Conservation (phyloP, 2,797 vertebrate genomes). For the Eidolon dupreanum region DNA sequence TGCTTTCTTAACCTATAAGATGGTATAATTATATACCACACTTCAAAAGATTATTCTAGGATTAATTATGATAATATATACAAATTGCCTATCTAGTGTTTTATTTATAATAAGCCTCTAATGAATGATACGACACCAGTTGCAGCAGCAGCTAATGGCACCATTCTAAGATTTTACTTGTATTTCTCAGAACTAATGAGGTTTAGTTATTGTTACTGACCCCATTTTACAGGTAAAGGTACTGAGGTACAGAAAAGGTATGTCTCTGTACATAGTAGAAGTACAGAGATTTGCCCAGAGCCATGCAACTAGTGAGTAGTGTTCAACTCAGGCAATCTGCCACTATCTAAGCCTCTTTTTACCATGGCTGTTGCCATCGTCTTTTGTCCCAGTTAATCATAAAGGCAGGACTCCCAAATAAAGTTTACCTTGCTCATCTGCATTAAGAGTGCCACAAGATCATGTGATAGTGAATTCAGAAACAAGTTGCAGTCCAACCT, state of each 20-base stretch:
- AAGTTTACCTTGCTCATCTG: neutral
- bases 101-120: slow-evolving; percentile 7
- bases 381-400: neutral
- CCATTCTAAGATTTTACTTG: neutral
- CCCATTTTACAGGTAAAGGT: neutral
- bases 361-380: neutral
- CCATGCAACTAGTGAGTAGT: neutral
- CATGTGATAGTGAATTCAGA: neutral
- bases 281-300: neutral
- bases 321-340: neutral
- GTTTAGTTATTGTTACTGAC: neutral
- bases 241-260: neutral
- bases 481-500: neutral
- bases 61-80: neutral
- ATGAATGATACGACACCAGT: neutral
- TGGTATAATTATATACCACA: neutral
- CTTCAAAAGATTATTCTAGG: neutral
- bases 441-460: neutral
- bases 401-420: neutral
- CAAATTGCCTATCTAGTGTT: neutral
- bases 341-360: neutral
- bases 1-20: slow-evolving; percentile 23
- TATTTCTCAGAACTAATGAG: neutral
- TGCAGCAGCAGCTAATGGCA: neutral
- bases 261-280: neutral